These are phyloP conservation scores for Electrona antarctica DNA, from an alignment of 2,113 vertebrate species.

Conservation along the genomic window DNA sequence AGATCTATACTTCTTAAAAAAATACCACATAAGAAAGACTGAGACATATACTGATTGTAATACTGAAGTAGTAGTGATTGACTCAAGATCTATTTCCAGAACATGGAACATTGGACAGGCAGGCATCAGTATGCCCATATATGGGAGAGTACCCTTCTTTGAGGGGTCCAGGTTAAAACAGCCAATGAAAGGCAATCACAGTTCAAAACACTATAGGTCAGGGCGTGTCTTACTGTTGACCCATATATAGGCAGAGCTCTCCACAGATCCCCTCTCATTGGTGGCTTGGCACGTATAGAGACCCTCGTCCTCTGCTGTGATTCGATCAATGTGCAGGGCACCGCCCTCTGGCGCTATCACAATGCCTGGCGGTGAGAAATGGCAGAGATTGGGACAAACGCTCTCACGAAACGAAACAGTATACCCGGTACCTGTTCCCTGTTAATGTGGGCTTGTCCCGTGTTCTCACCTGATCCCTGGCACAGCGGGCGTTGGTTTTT, in stretches of 20 bases:
- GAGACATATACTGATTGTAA: background rate
- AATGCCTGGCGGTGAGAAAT: conserved; percentile 80
- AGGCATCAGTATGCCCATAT: conserved; percentile 35
- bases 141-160: conserved; percentile 23
- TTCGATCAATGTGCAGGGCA: conserved; percentile 89
- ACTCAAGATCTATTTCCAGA: conserved; percentile 30
- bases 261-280: conserved; percentile 87
- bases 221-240: conserved; percentile 83
- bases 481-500: conserved; percentile 86
- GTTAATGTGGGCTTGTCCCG: background rate
- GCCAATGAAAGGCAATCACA: conserved; percentile 10
- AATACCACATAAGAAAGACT: background rate
- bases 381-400: background rate
- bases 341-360: conserved; percentile 85
- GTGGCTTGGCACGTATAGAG: conserved; percentile 88
- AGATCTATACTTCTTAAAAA: too few species aligned
- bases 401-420: too few species aligned
- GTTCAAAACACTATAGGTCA: background rate
- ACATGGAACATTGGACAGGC: conserved; percentile 47
- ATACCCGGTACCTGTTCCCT: too few species aligned
- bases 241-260: conserved; percentile 86
- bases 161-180: conserved; percentile 9
- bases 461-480: conserved; percentile 86
- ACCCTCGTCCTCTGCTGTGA: conserved; percentile 90
- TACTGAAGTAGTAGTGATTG: background rate